phyloP scores from a whole-genome alignment of 1,140 invertebrate genomes.

The Saccostrea cuccullata region DNA sequence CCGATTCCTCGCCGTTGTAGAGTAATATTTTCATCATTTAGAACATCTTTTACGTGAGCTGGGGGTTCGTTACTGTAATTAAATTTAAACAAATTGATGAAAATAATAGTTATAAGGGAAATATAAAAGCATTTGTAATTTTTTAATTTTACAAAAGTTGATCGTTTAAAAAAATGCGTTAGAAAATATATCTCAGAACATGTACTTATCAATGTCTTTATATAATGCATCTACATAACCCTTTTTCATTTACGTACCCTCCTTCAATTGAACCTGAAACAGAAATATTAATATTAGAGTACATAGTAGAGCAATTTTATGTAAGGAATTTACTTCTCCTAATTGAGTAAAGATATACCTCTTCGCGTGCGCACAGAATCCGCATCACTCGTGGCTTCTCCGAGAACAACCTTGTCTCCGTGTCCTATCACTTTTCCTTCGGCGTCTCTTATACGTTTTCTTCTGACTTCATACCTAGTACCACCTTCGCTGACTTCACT shows the following conservation, averaged over 20 bases:
- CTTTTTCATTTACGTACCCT: constrained; percentile 24
- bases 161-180: background rate
- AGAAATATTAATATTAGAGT: background rate
- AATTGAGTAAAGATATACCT: constrained; percentile 24
- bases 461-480: constrained; percentile 60
- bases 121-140: too few relatives aligned
- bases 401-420: constrained; percentile 56
- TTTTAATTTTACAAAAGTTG: too few relatives aligned
- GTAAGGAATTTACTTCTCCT: background rate
- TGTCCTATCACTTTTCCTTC: constrained; percentile 71
- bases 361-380: constrained; percentile 55
- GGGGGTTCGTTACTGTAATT: background rate
- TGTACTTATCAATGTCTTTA: background rate
- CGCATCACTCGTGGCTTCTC: constrained; percentile 44
- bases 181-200: background rate
- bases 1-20: background rate
- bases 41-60: background rate
- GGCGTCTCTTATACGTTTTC: constrained; percentile 66
- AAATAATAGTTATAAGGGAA: too few relatives aligned
- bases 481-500: constrained; percentile 71
- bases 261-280: constrained; percentile 40
- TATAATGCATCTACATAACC: background rate
- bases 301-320: background rate
- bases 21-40: background rate
- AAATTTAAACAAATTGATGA: background rate